Conservation (phyloP, 2,888 invertebrate species). For the Pegoplata infirma region DNA sequence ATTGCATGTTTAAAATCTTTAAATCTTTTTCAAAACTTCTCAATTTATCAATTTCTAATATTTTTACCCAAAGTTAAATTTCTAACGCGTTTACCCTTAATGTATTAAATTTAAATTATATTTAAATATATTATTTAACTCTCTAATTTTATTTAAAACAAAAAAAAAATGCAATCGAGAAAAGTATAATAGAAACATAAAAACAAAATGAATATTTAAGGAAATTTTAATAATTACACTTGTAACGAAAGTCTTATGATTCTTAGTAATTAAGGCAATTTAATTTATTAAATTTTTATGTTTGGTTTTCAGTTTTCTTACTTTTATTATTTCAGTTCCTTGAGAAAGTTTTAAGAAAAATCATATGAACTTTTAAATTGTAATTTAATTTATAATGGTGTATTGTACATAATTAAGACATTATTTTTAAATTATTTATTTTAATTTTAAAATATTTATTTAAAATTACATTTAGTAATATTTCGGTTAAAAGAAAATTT, state of each 20-base stretch:
- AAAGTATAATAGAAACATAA: not conserved
- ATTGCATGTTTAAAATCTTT: too few species aligned
- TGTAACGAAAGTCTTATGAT: constrained; percentile 79
- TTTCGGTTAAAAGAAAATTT: not conserved
- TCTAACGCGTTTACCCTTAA: too few species aligned
- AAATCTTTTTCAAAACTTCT: too few species aligned
- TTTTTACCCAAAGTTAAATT: too few species aligned
- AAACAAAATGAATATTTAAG: constrained; percentile 8
- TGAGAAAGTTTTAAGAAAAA: not conserved
- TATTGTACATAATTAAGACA: constrained; percentile 39
- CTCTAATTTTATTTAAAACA: constrained; percentile 36
- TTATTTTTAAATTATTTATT: not conserved
- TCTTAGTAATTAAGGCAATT: constrained; percentile 74
- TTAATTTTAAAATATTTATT: not conserved
- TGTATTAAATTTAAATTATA: too few species aligned
- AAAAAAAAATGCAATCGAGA: constrained; percentile 51
- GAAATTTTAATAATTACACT: constrained; percentile 70
- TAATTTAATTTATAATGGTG: constrained; percentile 11
- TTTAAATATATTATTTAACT: too few species aligned
- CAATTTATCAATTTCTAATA: too few species aligned
- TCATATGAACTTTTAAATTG: constrained; percentile 5
- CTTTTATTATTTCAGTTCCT: not conserved
- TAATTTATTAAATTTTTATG: constrained; percentile 13
- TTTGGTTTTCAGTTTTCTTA: constrained; percentile 1
- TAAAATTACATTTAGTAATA: not conserved